Base-by-base conservation (phyloP, 2,888 invertebrate genomes). In the Frankliniella fusca region DNA sequence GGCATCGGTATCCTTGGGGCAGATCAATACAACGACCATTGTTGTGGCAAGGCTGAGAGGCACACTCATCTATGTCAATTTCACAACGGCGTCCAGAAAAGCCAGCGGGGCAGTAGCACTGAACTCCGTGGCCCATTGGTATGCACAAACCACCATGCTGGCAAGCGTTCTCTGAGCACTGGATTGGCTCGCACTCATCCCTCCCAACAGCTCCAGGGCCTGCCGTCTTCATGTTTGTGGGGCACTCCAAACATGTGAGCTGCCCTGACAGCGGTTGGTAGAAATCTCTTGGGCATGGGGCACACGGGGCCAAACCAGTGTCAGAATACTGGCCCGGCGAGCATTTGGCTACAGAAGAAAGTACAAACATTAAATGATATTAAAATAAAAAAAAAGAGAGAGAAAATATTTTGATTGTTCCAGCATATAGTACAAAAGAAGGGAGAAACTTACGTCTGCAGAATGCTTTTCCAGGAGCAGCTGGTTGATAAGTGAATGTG, bases 41-140 rank as follows among this genome's bases (percentile, higher is more conserved):
- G 86, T 98, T 97, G 87, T 94, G 96, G 87, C 98, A 98, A 27
- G 98, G 98, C 85, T 94, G 94, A 11, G 97, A 97, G 10, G 94
- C 93, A 87, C 98, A 98, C 87, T 98, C 98, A 86, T 98, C 95
- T 81, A 98, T 96, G 86, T 98, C 98, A 84, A 96, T 92, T 89
- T 98, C 97, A 88, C 98, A 98, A 83, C 95, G 92, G 83, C 95
- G 92, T 83, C 98, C 98, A 0, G 96, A 96, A 89, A 97, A 98
- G 82, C 97, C 97, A 86, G 97, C 97, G 0, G 97, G 97, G 86
- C 97, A 97, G 89, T 96, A 95, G 87, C 97, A 97, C 87, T 96
- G 96, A 80, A 96, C 91, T 81, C 93, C 93, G 85, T 97, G 97
- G 76, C 95, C 94, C 91, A 95, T 94, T 0, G 96, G 95, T 11